phyloP scores from a whole-genome alignment of 2,888 invertebrate species.

The Pecten maximus region DNA sequence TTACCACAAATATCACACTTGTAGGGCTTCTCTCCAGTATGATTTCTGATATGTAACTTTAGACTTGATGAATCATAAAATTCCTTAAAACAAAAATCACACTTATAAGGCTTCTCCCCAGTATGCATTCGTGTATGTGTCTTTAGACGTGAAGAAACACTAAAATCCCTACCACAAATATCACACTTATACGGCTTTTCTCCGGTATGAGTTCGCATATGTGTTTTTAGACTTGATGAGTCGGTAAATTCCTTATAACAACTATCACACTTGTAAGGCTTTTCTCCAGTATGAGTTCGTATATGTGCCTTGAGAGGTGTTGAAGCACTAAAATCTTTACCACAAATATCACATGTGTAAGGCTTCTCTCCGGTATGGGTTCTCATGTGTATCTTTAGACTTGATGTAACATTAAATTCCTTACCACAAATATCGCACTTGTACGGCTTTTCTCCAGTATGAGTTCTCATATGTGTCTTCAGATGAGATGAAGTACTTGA shows the following conservation, averaged over 20 bases:
- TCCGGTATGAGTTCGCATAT: slow-evolving; percentile 38
- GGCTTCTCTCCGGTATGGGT: slow-evolving; percentile 34
- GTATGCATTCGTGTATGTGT: slow-evolving; percentile 36
- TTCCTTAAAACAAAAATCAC: slow-evolving; percentile 35
- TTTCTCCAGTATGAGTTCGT: slow-evolving; percentile 40
- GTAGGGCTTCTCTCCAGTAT: background rate
- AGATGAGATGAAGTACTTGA: background rate
- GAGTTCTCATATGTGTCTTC: slow-evolving; percentile 33
- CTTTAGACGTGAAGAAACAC: background rate
- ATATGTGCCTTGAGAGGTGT: slow-evolving; percentile 16
- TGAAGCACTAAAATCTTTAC: slow-evolving; percentile 22
- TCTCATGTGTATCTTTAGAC: slow-evolving; percentile 31
- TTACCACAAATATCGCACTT: slow-evolving; percentile 40
- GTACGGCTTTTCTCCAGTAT: slow-evolving; percentile 20
- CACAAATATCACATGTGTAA: slow-evolving; percentile 38
- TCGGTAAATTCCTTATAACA: slow-evolving; percentile 26
- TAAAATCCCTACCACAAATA: slow-evolving; percentile 39
- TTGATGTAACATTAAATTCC: background rate
- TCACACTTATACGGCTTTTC: slow-evolving; percentile 35
- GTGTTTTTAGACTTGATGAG: background rate
- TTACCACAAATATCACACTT: background rate
- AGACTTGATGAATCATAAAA: background rate
- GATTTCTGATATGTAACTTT: background rate
- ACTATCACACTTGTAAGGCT: slow-evolving; percentile 36
- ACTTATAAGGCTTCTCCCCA: slow-evolving; percentile 39